Evolutionary conservation across 1,140 invertebrate species (phyloP), one percentile per base, ranked within the genome.

Genomic region (Drosophila ironensis): DNA sequence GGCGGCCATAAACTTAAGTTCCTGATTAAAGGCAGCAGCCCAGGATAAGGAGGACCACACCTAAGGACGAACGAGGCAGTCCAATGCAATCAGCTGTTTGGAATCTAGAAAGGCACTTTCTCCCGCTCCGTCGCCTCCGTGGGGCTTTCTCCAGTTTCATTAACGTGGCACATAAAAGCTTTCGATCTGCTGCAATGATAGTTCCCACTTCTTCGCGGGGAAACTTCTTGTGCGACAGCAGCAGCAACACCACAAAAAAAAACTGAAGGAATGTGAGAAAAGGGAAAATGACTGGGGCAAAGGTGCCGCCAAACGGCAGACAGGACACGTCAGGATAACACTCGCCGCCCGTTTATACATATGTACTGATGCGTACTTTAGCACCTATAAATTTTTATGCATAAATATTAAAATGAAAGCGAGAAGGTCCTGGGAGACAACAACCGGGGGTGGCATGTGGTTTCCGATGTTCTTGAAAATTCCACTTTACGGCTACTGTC

Each of bases 341-440:
- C 28, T 35, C 30, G 6, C 4, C 11, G 12, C n/a, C 2, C 6
- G 60, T 74, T 38, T 48, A 66, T 80, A 80, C 63, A 73, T 78
- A 71, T 80, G 72, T 76, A 80, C 77, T 59, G 61, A 63, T 81
- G 72, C 72, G 72, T 72, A 82, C 77, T 72, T 82, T 76, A 73
- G 77, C 77, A 82, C 72, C 77, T 77, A 82, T 82, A 82, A 76
- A 82, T 82, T 82, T 82, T 73, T 77, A 82, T 84, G 78, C 68
- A 84, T 70, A 84, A 81, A 77, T 82, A 77, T 82, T 82, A 77
- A 82, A 84, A 66, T 41, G 51, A 42, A 64, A 30, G 44, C 19
- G 17, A 30, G n/a, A 22, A 16, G 30, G 38, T 42, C 11, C 14
- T 28, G 20, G 25, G 12, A n/a, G 1, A n/a, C n/a, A n/a, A n/a